Conservation (phyloP, 2,113 vertebrate genomes). For the Tragelaphus buxtoni region DNA sequence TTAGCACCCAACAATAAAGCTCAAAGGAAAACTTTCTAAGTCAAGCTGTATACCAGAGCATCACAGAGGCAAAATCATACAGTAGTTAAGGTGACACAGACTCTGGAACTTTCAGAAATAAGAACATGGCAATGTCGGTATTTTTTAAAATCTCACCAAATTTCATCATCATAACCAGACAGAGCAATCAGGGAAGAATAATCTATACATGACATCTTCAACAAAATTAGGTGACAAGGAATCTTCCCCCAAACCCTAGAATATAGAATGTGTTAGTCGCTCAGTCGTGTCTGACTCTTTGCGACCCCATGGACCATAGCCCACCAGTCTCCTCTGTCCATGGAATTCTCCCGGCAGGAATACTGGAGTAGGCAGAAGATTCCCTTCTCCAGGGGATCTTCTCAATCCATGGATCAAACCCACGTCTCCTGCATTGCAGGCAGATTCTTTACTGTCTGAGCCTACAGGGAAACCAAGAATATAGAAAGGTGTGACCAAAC, state of each 20-base stretch:
- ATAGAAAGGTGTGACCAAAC: neutral
- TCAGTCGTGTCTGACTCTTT: neutral
- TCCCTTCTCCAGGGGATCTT: neutral
- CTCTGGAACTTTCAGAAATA: neutral
- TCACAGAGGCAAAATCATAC: neutral
- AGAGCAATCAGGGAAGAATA: neutral
- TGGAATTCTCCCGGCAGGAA: neutral
- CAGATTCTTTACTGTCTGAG: neutral
- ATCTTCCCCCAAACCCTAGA: neutral
- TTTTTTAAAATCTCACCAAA: constrained; percentile 24
- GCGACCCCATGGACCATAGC: accelerated
- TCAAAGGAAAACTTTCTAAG: constrained; percentile 22
- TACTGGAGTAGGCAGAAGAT: neutral
- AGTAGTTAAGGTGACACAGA: neutral
- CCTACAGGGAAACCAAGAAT: neutral
- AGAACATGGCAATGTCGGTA: neutral
- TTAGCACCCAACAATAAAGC: neutral
- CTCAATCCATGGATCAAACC: neutral
- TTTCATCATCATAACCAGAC: neutral
- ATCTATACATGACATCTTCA: neutral
- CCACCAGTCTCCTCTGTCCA: neutral
- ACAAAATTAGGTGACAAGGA: neutral
- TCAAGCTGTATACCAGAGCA: neutral
- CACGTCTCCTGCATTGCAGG: neutral
- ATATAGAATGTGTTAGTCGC: neutral